Evolutionary conservation across 2,797 vertebrate genomes (phyloP), one percentile per base, ranked within the genome.

Genomic region (Enoplosus armatus): DNA sequence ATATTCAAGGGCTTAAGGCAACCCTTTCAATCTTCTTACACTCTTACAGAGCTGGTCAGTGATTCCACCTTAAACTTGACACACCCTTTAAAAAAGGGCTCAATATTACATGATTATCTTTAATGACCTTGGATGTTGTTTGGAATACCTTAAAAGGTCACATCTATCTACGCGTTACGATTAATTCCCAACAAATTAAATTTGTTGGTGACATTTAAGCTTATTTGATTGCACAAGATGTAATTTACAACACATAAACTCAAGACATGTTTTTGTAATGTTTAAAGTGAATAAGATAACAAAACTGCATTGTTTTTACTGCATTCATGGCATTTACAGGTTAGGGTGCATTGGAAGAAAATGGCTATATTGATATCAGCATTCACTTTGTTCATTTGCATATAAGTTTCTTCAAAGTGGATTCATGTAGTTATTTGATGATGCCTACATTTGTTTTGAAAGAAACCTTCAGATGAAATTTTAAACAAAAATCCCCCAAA

Each of bases 71-170:
- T 83, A 79, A 84, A 80, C 24, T 20, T 51, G 35, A 87, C 41
- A 39, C 39, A n/a, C 4, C 12, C 37, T 50, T 29, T 73, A 53
- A 63, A 72, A 79, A 60, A 10, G 27, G 69, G 64, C 70, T 86
- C 68, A 71, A 66, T 87, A 90, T 94, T 92, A 93, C 67, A 68
- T 75, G 65, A 87, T 96, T 96, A 95, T 92, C 95, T 95, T 94
- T 96, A 97, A 97, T 96, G 95, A 96, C 95, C 95, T 94, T 94
- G 89, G 90, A 95, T 95, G 95, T 94, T 96, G 94, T 96, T 97
- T 95, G 93, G 93, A 95, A 95, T 95, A 92, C 88, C 82, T 91
- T 95, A 96, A 97, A 93, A 98, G 96, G 97, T 98, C 97, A 97
- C 87, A 64, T 66, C 68, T 56, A 61, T 79, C 60, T 70, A 56